Conservation (phyloP, 2,113 vertebrate genomes). For the Halichoerus grypus region DNA sequence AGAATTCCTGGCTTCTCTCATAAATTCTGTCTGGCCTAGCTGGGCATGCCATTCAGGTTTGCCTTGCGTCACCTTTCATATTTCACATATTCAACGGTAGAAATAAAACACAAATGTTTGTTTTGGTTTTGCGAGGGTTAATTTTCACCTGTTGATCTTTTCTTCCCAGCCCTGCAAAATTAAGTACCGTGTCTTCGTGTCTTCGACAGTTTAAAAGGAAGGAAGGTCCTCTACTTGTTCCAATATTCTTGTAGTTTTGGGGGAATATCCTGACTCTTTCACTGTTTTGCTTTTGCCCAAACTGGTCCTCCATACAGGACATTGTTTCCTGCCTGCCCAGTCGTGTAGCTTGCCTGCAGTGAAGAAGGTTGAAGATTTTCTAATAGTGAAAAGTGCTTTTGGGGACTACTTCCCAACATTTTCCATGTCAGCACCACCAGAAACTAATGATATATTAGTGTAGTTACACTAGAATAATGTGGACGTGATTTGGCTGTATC, state of each 20-base stretch:
- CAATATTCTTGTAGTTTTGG: not conserved
- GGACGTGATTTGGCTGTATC: not conserved
- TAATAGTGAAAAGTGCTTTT: not conserved
- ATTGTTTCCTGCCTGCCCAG: not conserved
- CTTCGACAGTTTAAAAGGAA: not conserved
- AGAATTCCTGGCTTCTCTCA: slow-evolving; percentile 69
- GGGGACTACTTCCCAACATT: not conserved
- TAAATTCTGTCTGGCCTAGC: slow-evolving; percentile 32
- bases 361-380: not conserved
- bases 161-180: not conserved
- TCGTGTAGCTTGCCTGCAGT: not conserved
- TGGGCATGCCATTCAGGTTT: not conserved
- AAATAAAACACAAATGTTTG: slow-evolving; percentile 56
- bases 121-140: slow-evolving; percentile 56
- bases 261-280: not conserved
- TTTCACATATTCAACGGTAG: slow-evolving; percentile 23
- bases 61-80: slow-evolving; percentile 13
- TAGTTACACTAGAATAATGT: not conserved
- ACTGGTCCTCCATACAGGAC: not conserved
- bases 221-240: not conserved
- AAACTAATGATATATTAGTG: not conserved
- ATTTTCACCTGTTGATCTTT: slow-evolving; percentile 55
- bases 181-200: not conserved
- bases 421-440: not conserved
- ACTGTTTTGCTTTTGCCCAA: not conserved